Percentiles rank a stretch among this genome's conserved stretches.
These are phyloP conservation scores for Neoitamus cyanurus DNA, from an alignment of 2,888 invertebrate genomes.

Conservation along the genomic window DNA sequence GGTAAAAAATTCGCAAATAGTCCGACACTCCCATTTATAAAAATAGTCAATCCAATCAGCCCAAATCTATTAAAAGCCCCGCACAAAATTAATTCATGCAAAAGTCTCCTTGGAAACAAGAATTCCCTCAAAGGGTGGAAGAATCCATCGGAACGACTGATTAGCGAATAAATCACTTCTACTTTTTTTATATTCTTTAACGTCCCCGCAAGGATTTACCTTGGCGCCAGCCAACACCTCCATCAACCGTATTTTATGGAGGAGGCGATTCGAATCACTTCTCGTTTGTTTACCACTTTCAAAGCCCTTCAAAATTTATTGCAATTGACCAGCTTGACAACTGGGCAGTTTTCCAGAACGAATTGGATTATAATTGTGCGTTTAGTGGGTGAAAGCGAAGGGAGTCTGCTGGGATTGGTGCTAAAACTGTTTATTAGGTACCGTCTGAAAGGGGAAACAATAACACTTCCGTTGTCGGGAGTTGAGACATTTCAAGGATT, in stretches of 20 bases:
- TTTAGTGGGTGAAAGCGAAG: neutral
- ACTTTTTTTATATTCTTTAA: neutral
- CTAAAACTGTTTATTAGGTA: neutral
- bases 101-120: neutral
- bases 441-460: neutral
- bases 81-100: neutral
- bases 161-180: neutral
- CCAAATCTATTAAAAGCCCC: neutral
- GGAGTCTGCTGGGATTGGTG: too few species aligned
- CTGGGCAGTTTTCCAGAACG: neutral
- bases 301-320: slow-evolving; percentile 1
- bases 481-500: too few species aligned
- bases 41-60: neutral
- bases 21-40: neutral
- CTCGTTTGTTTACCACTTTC: neutral
- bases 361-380: neutral
- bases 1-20: neutral
- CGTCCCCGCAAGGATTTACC: neutral
- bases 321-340: neutral
- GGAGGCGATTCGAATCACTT: neutral
- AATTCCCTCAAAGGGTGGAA: neutral
- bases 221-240: neutral
- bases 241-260: neutral
- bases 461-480: neutral
- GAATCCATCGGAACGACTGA: neutral